Base-by-base conservation (phyloP, 2,888 invertebrate species). In the Pyrochroa serraticornis region DNA sequence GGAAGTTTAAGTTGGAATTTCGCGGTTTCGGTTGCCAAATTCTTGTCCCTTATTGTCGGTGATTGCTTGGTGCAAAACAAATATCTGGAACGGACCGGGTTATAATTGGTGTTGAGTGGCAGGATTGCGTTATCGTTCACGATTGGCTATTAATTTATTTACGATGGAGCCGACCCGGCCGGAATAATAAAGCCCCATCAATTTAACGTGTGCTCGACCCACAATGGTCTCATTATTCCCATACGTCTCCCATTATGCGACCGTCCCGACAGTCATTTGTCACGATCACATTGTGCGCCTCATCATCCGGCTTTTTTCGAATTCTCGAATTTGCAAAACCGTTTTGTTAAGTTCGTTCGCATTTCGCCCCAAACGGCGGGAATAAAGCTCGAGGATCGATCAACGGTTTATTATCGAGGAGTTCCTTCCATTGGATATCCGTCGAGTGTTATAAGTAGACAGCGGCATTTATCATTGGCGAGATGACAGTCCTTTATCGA, bases 121-220 rank as follows among this genome's bases (percentile, higher is more conserved):
- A 22, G 22, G 39, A 39, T 39, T 39, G 39, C 32, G 30, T 30
- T 42, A 32, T 10, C 32, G 7, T 7, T 8, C 14, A 8, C 32
- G 42, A 42, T 42, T 30, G 42, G 12, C 30, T 42, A 32, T 42
- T 9, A 42, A 34, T 34, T 12, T 14, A 34, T 46, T 34, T 36
- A 12, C 36, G 22, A 12, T 46, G 36, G 34, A 46, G 12, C 14
- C 13, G 30, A 36, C 14, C 36, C 13, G 34, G 22, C 22, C 22
- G 13, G 7, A 5, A 49, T 56, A 52, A 60, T 60, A 52, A 57
- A 57, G 52, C 42, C 46, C 62, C 67, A 67, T 68, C 68, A 68
- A 68, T 69, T 68, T 65, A 67, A 64, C 69, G 71, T 67, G 70
- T 69, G 71, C 70, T 65, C 60, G 62, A 42, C 63, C 51, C 62